Evolutionary conservation across 1,140 invertebrate species (phyloP).

Genomic region (Drosophila dunni): DNA sequence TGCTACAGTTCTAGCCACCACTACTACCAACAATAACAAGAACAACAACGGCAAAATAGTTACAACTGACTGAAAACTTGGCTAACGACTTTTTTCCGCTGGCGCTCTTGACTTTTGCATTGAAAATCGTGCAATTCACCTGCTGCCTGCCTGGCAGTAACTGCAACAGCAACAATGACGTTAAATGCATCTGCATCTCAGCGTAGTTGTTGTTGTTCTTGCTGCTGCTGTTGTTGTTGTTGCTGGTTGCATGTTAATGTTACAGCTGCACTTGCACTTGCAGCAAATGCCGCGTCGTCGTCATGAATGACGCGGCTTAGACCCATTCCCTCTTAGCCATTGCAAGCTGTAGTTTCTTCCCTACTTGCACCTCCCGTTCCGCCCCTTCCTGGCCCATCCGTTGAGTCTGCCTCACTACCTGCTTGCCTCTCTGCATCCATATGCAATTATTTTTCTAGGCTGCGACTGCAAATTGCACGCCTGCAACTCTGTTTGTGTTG

Average conservation of each 20-base stretch:
- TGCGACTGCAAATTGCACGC: constrained; percentile 77
- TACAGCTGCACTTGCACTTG: constrained; percentile 82
- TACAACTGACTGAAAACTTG: constrained; percentile 76
- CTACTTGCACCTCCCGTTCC: constrained; percentile 31
- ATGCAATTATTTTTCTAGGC: constrained; percentile 82
- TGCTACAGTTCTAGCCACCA: constrained; percentile 59
- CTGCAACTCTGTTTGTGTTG: constrained; percentile 42
- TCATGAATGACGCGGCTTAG: constrained; percentile 76
- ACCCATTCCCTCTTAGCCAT: constrained; percentile 28
- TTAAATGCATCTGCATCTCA: constrained; percentile 79
- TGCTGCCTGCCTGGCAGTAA: constrained; percentile 66
- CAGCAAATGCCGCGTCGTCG: constrained; percentile 66
- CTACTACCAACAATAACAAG: constrained; percentile 35
- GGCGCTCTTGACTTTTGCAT: constrained; percentile 83
- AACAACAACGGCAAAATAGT: constrained; percentile 59
- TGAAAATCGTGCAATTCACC: constrained; percentile 84
- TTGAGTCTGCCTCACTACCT: too few species aligned
- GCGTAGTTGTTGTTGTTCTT: constrained; percentile 27
- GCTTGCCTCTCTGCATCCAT: constrained; percentile 27
- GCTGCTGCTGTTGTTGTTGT: constrained; percentile 16
- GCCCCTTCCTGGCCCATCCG: constrained; percentile 22
- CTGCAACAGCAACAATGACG: constrained; percentile 56
- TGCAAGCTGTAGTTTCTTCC: background rate
- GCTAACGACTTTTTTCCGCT: constrained; percentile 83
- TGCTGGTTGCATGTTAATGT: constrained; percentile 76